A percentile compares a stretch with the other conserved stretches of the same genome.
Evolutionary conservation across 2,888 invertebrate genomes (phyloP).

Genomic region (Nemurella pictetii): DNA sequence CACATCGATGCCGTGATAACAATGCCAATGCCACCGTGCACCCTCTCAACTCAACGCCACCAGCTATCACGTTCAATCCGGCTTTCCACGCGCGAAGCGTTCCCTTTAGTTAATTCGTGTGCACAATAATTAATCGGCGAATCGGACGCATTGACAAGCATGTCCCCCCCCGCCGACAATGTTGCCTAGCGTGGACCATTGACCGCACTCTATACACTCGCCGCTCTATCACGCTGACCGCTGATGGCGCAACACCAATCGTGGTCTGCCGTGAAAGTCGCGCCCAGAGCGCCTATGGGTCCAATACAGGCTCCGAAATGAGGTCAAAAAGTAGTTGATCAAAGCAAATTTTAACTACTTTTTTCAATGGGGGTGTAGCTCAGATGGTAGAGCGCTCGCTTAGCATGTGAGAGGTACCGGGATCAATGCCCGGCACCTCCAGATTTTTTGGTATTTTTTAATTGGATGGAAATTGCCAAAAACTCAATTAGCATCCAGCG

Average conservation of each 20-base stretch:
- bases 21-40: background rate
- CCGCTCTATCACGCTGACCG: background rate
- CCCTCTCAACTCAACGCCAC: too few species aligned
- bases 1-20: background rate
- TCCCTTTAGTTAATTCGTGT: background rate
- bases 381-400: constrained; percentile 27
- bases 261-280: background rate
- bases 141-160: background rate
- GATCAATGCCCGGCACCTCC: constrained; percentile 25
- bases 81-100: background rate
- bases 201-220: background rate
- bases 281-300: background rate
- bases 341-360: background rate
- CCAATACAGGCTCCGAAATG: background rate
- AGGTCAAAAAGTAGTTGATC: background rate
- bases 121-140: background rate
- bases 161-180: background rate
- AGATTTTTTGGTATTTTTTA: background rate
- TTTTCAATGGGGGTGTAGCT: constrained; percentile 12
- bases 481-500: background rate
- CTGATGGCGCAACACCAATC: background rate
- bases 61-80: too few species aligned
- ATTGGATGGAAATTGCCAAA: background rate
- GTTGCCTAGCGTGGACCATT: background rate
- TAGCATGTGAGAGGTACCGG: constrained; percentile 26